Conservation (phyloP, 2,113 vertebrate genomes). For the Caloenas nicobarica region DNA sequence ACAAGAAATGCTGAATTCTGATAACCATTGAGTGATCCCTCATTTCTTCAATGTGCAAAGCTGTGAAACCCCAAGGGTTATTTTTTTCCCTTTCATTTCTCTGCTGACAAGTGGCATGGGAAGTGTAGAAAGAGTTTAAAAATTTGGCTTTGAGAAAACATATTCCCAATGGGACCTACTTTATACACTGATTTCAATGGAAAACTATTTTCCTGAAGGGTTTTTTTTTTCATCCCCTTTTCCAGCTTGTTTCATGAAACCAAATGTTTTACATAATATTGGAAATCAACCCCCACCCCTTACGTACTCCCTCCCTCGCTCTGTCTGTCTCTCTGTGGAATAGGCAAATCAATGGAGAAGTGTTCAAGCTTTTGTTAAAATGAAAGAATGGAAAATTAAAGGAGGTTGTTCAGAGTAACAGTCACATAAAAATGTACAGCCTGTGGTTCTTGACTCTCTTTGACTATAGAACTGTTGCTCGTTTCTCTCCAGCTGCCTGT, state of each 20-base stretch:
- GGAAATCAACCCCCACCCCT: constrained; percentile 41
- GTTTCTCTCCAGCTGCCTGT: constrained; percentile 71
- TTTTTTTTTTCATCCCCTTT: constrained; percentile 24
- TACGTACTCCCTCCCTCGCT: neutral
- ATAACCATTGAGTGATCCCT: constrained; percentile 59
- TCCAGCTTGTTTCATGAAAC: constrained; percentile 57
- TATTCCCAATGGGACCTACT: constrained; percentile 26
- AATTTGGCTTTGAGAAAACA: constrained; percentile 60
- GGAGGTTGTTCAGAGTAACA: constrained; percentile 56
- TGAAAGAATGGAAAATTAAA: constrained; percentile 69
- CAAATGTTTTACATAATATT: constrained; percentile 68
- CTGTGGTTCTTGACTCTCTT: constrained; percentile 66
- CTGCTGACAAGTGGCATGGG: constrained; percentile 64
- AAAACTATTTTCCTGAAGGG: constrained; percentile 41
- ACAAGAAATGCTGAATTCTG: constrained; percentile 52
- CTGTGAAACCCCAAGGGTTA: constrained; percentile 67
- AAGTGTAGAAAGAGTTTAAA: constrained; percentile 63
- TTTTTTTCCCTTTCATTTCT: constrained; percentile 70
- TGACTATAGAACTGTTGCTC: constrained; percentile 61
- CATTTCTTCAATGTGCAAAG: constrained; percentile 67
- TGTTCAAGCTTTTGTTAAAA: constrained; percentile 68
- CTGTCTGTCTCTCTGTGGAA: constrained; percentile 24
- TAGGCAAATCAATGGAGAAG: constrained; percentile 57
- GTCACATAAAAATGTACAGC: constrained; percentile 59
- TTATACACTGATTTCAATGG: constrained; percentile 43